phyloP scores from a whole-genome alignment of 1,140 invertebrate species.

The Hirudo medicinalis region DNA sequence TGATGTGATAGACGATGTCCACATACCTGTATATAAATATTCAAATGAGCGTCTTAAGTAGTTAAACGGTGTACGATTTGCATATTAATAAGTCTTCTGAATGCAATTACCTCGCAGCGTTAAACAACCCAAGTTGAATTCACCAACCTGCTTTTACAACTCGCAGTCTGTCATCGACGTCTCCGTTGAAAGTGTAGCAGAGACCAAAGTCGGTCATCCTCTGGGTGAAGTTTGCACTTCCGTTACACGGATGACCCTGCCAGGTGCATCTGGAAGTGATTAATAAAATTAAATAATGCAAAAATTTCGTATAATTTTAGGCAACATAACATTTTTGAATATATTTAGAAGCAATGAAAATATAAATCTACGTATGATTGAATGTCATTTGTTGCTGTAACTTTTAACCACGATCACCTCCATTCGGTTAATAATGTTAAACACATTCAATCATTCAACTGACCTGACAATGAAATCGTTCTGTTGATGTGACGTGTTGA shows the following conservation, averaged over 20 bases:
- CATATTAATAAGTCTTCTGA: not conserved
- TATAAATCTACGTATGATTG: not conserved
- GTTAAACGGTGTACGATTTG: not conserved
- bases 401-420: not conserved
- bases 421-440: not conserved
- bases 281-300: slow-evolving; percentile 1
- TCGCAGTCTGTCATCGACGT: not conserved
- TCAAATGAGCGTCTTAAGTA: not conserved
- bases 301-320: not conserved
- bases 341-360: not conserved
- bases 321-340: not conserved
- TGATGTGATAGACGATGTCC: not conserved
- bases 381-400: not conserved
- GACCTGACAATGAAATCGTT: slow-evolving; percentile 12
- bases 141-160: not conserved
- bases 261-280: slow-evolving; percentile 13
- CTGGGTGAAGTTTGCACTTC: not conserved
- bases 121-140: not conserved
- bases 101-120: not conserved
- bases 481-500: slow-evolving; percentile 12
- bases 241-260: slow-evolving; percentile 9
- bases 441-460: not conserved
- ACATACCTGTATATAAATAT: not conserved
- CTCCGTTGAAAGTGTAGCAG: slow-evolving; percentile 18
- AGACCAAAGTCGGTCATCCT: slow-evolving; percentile 16